These are phyloP conservation scores for Zingel zingel DNA, from an alignment of 2,113 vertebrate species.

Conservation along the genomic window DNA sequence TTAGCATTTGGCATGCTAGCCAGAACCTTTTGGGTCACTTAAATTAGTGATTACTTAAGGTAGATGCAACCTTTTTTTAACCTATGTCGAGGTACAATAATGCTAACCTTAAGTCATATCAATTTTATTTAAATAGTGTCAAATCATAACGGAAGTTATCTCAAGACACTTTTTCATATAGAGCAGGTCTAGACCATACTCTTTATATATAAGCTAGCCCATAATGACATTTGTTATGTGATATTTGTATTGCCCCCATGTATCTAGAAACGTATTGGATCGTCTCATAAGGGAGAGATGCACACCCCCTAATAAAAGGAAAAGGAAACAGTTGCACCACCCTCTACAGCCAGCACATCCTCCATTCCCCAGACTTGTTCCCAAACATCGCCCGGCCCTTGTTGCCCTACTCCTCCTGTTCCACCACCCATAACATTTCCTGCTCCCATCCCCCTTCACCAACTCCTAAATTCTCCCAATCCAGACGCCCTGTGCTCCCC, in stretches of 20 bases:
- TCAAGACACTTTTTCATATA: too few species aligned
- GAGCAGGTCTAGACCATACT: too few species aligned
- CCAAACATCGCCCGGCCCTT: slow-evolving; percentile 32
- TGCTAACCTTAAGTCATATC: background rate
- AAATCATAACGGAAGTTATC: too few species aligned
- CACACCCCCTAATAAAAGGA: too few species aligned
- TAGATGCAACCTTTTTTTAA: background rate
- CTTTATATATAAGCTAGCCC: too few species aligned
- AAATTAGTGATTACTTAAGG: background rate
- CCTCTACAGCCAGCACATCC: slow-evolving; percentile 32
- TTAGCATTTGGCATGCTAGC: background rate
- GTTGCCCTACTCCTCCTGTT: slow-evolving; percentile 33
- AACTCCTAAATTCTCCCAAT: slow-evolving; percentile 46
- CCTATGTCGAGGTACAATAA: background rate
- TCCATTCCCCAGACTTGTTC: slow-evolving; percentile 28
- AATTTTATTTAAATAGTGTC: too few species aligned
- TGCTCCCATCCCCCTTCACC: slow-evolving; percentile 32
- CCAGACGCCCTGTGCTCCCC: slow-evolving; percentile 15
- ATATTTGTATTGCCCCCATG: too few species aligned
- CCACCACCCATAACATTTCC: slow-evolving; percentile 38
- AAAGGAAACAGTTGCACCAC: background rate
- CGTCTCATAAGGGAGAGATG: too few species aligned
- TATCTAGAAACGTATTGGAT: too few species aligned
- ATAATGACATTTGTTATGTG: too few species aligned
- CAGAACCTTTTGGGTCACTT: background rate